Conservation (phyloP, 2,888 invertebrate species). For the Clistopyga incitator region DNA sequence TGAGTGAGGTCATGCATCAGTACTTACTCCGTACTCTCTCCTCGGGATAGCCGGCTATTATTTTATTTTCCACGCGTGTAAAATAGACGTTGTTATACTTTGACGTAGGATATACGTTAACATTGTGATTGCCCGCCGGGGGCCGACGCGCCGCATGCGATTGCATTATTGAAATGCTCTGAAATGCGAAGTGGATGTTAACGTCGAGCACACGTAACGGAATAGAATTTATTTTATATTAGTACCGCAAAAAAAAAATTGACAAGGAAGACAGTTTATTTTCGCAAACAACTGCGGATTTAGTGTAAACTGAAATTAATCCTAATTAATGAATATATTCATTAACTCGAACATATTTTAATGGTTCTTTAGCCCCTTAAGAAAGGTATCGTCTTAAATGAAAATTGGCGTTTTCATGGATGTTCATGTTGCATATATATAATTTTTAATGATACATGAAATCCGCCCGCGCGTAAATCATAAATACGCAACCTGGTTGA, state of each 20-base stretch:
- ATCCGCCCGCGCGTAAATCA: constrained; percentile 27
- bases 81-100: constrained; percentile 46
- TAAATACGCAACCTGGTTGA: constrained; percentile 14
- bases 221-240: not conserved
- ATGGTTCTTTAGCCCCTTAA: not conserved
- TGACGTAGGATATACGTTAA: constrained; percentile 36
- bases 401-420: constrained; percentile 17
- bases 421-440: constrained; percentile 23
- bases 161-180: constrained; percentile 41
- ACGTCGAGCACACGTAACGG: not conserved
- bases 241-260: too few relatives aligned
- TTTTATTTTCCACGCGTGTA: constrained; percentile 35
- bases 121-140: constrained; percentile 38
- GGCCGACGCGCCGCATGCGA: constrained; percentile 29
- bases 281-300: too few relatives aligned
- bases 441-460: constrained; percentile 41
- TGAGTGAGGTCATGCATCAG: constrained; percentile 47
- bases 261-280: too few relatives aligned
- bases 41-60: constrained; percentile 40
- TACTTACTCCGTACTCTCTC: constrained; percentile 35
- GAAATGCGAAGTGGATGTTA: constrained; percentile 23
- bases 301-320: not conserved
- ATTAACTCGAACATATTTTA: too few relatives aligned
- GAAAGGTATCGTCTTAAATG: not conserved
- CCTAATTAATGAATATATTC: not conserved